A percentile compares a stretch with the other conserved stretches of the same genome.
phyloP scores from a whole-genome alignment of 2,113 vertebrate species.

The Spea multiplicata region DNA sequence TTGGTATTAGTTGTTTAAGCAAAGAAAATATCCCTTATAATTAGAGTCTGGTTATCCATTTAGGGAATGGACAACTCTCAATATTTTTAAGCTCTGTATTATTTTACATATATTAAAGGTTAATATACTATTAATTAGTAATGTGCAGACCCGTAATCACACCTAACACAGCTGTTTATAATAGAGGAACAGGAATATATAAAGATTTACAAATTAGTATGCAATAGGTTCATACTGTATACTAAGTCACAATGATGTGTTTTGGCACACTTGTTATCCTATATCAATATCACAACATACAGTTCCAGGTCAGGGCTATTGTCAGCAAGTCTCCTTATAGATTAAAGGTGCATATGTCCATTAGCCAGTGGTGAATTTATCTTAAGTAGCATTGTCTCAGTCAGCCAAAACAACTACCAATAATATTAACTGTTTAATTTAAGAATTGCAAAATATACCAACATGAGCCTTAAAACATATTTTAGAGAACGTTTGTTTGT shows the following conservation, averaged over 20 bases:
- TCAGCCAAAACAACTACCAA: no score
- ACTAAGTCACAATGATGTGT: not conserved
- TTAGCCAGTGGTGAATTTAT: no score
- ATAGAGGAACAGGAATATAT: not conserved
- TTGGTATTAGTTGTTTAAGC: conserved; percentile 53
- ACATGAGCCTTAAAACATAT: no score
- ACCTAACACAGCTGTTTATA: not conserved
- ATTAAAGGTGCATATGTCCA: no score
- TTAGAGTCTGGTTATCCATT: conserved; percentile 49
- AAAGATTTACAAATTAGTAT: not conserved
- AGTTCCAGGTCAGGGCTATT: no score
- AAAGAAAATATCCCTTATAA: conserved; percentile 33
- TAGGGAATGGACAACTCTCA: conserved; percentile 48
- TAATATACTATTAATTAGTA: conserved; percentile 52
- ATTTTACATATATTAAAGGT: conserved; percentile 36
- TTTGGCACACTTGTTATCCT: not conserved
- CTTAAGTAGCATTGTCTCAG: no score
- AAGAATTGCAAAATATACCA: no score
- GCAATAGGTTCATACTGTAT: not conserved
- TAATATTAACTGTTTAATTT: no score
- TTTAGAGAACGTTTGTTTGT: no score
- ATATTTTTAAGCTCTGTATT: conserved; percentile 14
- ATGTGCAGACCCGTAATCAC: conserved; percentile 27
- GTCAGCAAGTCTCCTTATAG: no score
- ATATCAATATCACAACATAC: no score